These are phyloP conservation scores for Epizoanthus fatuus DNA, from an alignment of 92 coral and sea anemone genomes.

Conservation along the genomic window DNA sequence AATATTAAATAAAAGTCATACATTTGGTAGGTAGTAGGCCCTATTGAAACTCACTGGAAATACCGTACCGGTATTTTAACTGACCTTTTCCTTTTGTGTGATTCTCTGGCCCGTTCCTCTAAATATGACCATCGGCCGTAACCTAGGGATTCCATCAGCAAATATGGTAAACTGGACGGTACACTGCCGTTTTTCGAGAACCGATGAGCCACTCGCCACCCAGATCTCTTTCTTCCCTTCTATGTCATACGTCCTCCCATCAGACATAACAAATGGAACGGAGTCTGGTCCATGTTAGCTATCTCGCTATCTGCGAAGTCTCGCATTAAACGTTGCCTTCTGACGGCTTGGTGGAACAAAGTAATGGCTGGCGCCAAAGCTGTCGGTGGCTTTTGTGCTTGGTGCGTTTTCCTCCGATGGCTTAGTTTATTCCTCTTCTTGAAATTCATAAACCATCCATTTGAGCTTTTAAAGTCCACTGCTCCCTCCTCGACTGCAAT, in stretches of 20 bases:
- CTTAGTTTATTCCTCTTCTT: neutral
- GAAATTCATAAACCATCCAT: neutral
- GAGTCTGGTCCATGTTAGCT: constrained; percentile 30
- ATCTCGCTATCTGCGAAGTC: constrained; percentile 29
- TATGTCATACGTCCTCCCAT: constrained; percentile 23
- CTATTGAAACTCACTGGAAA: no score
- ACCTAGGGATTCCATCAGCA: constrained; percentile 12
- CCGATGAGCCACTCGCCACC: constrained; percentile 5
- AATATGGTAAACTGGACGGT: constrained; percentile 19
- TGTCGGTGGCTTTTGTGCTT: constrained; percentile 10
- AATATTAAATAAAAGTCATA: no score
- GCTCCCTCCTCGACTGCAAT: constrained; percentile 20
- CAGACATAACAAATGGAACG: constrained; percentile 29
- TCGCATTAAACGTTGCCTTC: neutral
- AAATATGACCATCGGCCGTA: constrained; percentile 13
- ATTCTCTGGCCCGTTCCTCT: constrained; percentile 2
- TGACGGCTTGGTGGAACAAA: neutral
- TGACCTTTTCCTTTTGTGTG: neutral
- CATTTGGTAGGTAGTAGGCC: no score
- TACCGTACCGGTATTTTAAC: neutral
- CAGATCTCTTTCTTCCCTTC: constrained; percentile 10
- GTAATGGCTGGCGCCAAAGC: neutral
- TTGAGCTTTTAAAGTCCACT: constrained; percentile 13
- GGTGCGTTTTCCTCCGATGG: constrained; percentile 7
- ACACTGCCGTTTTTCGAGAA: constrained; percentile 15